Evolutionary conservation across 2,888 invertebrate genomes (phyloP).

Genomic region (Drosophila mayaguana): DNA sequence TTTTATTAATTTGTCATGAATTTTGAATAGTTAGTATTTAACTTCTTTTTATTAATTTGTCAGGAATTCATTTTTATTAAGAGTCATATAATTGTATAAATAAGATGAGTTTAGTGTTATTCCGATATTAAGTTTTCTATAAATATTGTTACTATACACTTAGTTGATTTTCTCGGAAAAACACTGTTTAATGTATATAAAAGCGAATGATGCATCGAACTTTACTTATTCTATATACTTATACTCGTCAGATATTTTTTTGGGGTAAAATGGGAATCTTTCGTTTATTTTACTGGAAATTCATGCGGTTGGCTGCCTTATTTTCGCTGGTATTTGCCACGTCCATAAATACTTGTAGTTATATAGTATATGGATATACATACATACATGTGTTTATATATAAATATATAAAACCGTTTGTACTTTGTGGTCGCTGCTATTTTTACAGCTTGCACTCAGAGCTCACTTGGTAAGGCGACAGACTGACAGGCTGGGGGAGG

Average conservation of each 20-base stretch:
- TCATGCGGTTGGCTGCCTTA: constrained; percentile 46
- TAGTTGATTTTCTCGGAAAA: background rate
- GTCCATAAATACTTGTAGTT: constrained; percentile 41
- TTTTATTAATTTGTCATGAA: no score
- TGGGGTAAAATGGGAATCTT: constrained; percentile 14
- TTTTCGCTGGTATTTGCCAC: constrained; percentile 41
- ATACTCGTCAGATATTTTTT: constrained; percentile 8
- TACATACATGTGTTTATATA: background rate
- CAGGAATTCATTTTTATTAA: no score
- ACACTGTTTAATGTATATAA: background rate
- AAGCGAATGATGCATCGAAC: background rate
- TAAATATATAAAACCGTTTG: constrained; percentile 13
- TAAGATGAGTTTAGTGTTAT: background rate
- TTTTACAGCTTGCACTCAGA: constrained; percentile 59
- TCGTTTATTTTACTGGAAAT: constrained; percentile 68
- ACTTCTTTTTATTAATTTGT: no score
- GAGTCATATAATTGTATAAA: background rate
- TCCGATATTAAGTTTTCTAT: background rate
- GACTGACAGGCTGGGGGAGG: constrained; percentile 9
- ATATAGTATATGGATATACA: background rate
- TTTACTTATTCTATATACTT: constrained; percentile 9
- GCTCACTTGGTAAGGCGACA: constrained; percentile 26
- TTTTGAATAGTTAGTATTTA: no score
- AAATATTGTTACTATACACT: background rate
- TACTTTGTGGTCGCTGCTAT: constrained; percentile 50